phyloP scores from a whole-genome alignment of 2,888 invertebrate species.

The Geotrupes spiniger region DNA sequence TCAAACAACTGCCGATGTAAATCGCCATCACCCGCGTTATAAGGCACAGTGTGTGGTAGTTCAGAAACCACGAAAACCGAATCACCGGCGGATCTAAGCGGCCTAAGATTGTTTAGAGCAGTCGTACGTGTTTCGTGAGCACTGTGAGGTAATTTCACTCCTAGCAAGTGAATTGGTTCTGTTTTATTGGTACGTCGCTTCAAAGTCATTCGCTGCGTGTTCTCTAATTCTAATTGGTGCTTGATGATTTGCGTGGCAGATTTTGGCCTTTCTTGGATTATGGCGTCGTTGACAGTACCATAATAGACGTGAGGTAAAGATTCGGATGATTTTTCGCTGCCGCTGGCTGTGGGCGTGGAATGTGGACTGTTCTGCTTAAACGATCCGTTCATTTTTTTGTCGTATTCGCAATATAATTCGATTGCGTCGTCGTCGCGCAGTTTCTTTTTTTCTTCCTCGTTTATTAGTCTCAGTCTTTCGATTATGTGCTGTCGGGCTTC shows the following conservation, averaged over 20 bases:
- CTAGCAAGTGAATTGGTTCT: conserved; percentile 39
- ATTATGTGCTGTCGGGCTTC: conserved; percentile 46
- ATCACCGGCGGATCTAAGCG: conserved; percentile 43
- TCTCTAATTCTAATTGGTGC: conserved; percentile 41
- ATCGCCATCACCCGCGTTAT: conserved; percentile 21
- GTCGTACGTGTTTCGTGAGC: conserved; percentile 22
- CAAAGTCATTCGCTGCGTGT: conserved; percentile 26
- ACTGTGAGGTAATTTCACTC: conserved; percentile 29
- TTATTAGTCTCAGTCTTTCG: conserved; percentile 35
- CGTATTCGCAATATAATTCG: conserved; percentile 44
- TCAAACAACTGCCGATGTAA: conserved; percentile 30
- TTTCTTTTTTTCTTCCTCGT: conserved; percentile 30
- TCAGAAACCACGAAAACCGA: conserved; percentile 28
- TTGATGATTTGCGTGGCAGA: conserved; percentile 46
- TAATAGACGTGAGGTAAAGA: conserved; percentile 40
- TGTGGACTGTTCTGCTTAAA: background rate
- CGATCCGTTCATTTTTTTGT: conserved; percentile 37
- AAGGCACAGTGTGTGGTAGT: conserved; percentile 2
- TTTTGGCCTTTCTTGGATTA: conserved; percentile 37
- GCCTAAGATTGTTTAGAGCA: conserved; percentile 28
- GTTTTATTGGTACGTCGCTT: conserved; percentile 41
- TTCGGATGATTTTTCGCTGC: conserved; percentile 30
- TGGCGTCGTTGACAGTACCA: conserved; percentile 18
- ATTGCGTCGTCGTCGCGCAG: conserved; percentile 40
- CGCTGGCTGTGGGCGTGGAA: conserved; percentile 13